Conservation (phyloP, 2,113 vertebrate species). For the Butorides virescens region DNA sequence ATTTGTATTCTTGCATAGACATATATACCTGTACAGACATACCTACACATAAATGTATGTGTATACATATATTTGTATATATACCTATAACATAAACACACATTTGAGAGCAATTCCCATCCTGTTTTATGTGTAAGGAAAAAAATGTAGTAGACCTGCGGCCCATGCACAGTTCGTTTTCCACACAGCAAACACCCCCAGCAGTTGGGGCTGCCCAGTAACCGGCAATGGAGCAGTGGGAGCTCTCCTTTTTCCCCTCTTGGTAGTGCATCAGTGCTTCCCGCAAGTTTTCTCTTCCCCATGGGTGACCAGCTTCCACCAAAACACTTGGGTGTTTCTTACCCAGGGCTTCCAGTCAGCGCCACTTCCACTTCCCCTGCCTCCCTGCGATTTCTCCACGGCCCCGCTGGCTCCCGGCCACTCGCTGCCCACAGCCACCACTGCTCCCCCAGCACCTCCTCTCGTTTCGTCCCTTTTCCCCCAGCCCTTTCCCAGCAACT, state of each 20-base stretch:
- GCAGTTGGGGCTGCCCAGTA: not conserved
- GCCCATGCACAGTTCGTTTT: not conserved
- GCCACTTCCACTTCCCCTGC: not conserved
- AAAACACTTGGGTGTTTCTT: not conserved
- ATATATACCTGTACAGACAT: not conserved
- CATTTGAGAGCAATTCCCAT: not conserved
- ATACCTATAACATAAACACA: not conserved
- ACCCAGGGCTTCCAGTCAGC: constrained; percentile 30
- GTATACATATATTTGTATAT: not conserved
- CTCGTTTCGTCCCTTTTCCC: not conserved
- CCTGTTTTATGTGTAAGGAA: not conserved
- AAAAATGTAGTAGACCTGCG: not conserved
- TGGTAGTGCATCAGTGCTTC: not conserved
- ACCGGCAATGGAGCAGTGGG: not conserved
- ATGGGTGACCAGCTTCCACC: not conserved
- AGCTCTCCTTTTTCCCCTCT: not conserved
- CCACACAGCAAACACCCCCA: not conserved
- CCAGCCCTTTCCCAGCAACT: not conserved
- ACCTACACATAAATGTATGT: not conserved
- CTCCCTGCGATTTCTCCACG: fast-evolving
- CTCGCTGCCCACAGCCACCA: fast-evolving
- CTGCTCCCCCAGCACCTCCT: not conserved
- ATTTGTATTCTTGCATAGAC: not conserved
- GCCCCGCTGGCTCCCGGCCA: fast-evolving
- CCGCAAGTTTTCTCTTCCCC: not conserved